Base-by-base conservation (phyloP, 2,888 invertebrate genomes). In the Minunthozetes semirufus region DNA sequence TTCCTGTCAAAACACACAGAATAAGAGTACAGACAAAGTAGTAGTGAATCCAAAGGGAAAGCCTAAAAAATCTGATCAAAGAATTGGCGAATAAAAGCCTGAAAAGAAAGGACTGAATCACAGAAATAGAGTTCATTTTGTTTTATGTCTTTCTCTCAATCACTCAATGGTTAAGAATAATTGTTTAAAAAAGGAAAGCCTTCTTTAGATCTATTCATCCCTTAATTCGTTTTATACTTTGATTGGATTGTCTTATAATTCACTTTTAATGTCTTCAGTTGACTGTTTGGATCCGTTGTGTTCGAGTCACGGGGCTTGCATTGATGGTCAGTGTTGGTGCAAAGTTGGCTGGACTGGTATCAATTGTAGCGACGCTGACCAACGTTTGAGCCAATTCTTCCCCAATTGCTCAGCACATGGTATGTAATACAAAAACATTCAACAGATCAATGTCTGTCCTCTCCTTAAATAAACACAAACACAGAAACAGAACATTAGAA, bases 261-360 rank as follows among this genome's bases (percentile, higher is more conserved):
- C 22, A 19, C 17, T 56, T 8, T 22, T 22, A 25, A 25, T 56
- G 13, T 29, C 19, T 61, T n/a, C 80, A 89, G 89, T 90, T 74
- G 94, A 96, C 83, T 97, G 97, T 81, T 91, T 93, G 0, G 94
- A 96, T 84, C 94, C 96, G 0, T 92, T 90, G 42, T 98, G 98
- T 78, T 91, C 93, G 0, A 90, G 90, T 8, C 94, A 96, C 82
- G 98, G 98, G 13, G 93, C 93, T 82, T 98, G 98, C 84, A 90
- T 94, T 61, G 91, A 92, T 81, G 96, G 96, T 2, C 87, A 90
- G 48, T 98, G 98, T 84, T 89, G 95, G 77, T 99, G 98, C 84
- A 93, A 93, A 82, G 92, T 94, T 81, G 98, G 98, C 6, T 99
- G 94, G 93, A 92, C 93, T 82, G 98, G 98, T 0, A 83, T 88